Percentiles rank a stretch among this genome's conserved stretches.
These are phyloP conservation scores for Penaeus chinensis DNA, from an alignment of 1,140 invertebrate species.

Conservation along the genomic window DNA sequence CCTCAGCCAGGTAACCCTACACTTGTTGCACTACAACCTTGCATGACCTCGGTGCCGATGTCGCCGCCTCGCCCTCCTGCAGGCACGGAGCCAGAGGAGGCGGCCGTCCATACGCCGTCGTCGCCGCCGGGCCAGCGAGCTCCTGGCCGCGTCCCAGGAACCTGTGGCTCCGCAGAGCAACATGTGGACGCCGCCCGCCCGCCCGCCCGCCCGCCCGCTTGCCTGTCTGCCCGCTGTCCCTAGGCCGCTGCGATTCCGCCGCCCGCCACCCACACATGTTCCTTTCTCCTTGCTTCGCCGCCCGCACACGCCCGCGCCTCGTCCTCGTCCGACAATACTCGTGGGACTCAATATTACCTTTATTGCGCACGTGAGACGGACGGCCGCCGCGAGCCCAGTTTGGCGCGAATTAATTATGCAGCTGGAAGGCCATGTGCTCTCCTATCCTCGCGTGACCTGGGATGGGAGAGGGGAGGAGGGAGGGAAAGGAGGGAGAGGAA, in stretches of 20 bases:
- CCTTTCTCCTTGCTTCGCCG: neutral
- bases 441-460: constrained; percentile 3
- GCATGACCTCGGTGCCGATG: constrained; percentile 32
- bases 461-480: neutral
- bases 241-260: neutral
- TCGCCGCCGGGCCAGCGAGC: too few species aligned
- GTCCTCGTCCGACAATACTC: neutral
- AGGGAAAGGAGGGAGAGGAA: neutral
- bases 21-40: constrained; percentile 45
- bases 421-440: constrained; percentile 41
- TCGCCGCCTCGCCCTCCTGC: neutral
- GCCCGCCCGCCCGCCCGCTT: neutral
- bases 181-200: constrained; percentile 39
- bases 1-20: constrained; percentile 61
- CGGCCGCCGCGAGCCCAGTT: constrained; percentile 5
- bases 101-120: constrained; percentile 3
- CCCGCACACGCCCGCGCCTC: neutral
- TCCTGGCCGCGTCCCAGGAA: constrained; percentile 44
- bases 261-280: neutral
- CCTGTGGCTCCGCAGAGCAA: constrained; percentile 58
- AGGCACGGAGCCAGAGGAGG: constrained; percentile 34
- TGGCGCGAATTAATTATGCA: constrained; percentile 55
- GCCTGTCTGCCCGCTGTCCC: neutral
- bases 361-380: constrained; percentile 30
- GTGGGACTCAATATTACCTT: neutral